phyloP scores from a whole-genome alignment of 2,888 invertebrate genomes.

The Agrochola litura region DNA sequence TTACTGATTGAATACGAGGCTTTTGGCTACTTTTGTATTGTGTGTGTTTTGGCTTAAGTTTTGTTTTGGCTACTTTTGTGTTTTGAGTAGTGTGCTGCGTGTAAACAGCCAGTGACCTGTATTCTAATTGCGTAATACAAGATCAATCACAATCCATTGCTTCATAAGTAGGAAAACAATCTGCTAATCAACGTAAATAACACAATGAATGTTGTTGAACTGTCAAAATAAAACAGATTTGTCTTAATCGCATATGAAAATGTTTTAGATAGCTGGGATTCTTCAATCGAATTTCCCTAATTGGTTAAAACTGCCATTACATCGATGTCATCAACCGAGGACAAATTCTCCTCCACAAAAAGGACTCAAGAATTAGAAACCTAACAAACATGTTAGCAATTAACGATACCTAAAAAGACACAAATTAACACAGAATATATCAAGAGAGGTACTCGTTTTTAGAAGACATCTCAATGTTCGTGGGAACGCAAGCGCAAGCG shows the following conservation, averaged over 20 bases:
- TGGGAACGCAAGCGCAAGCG: slow-evolving; percentile 52
- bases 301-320: background rate
- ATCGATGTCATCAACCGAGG: slow-evolving; percentile 3
- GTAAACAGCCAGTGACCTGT: background rate
- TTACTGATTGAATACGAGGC: too few species aligned
- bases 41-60: too few species aligned
- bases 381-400: slow-evolving; percentile 14
- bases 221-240: too few species aligned
- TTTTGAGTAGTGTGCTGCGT: background rate
- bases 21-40: too few species aligned
- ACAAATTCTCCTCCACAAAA: slow-evolving; percentile 1
- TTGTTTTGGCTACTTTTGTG: too few species aligned
- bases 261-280: too few species aligned
- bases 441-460: slow-evolving; percentile 45
- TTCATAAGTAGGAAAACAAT: too few species aligned
- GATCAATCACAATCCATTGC: too few species aligned
- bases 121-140: too few species aligned
- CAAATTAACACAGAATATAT: slow-evolving; percentile 37
- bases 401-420: slow-evolving; percentile 40
- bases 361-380: slow-evolving; percentile 31
- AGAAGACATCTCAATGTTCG: slow-evolving; percentile 25
- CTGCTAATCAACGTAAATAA: too few species aligned
- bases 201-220: too few species aligned
- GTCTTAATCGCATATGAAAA: too few species aligned
- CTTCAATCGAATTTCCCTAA: background rate